Percentiles rank a stretch among this genome's conserved stretches.
Conservation (phyloP, 2,888 invertebrate genomes). For the Liposcelis brunnea region DNA sequence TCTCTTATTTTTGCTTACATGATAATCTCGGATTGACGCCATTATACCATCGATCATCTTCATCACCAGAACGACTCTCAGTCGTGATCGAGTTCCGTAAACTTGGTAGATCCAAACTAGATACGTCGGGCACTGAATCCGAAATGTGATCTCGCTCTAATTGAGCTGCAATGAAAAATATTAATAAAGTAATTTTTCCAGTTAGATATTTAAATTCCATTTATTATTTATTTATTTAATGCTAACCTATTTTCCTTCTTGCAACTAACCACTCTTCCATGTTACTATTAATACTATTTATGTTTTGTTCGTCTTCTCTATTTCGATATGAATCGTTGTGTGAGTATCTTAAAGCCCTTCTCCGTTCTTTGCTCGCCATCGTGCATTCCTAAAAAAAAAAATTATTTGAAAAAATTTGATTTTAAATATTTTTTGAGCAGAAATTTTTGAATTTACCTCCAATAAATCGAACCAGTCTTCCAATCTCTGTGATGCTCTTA, state of each 20-base stretch:
- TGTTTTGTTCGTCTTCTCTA: conserved; percentile 23
- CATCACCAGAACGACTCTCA: conserved; percentile 20
- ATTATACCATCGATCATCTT: conserved; percentile 27
- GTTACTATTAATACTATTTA: conserved; percentile 24
- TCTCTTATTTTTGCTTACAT: conserved; percentile 23
- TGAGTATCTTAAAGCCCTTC: conserved; percentile 35
- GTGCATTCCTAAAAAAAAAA: conserved; percentile 34
- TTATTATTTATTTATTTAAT: background rate
- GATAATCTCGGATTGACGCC: conserved; percentile 30
- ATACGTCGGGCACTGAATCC: conserved; percentile 17
- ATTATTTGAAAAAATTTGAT: conserved; percentile 15
- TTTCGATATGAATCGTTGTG: conserved; percentile 23
- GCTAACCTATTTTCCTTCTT: conserved; percentile 30
- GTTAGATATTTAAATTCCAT: background rate
- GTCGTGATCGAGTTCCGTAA: conserved; percentile 8
- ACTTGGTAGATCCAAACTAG: conserved; percentile 8
- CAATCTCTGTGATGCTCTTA: conserved; percentile 33
- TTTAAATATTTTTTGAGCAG: conserved; percentile 10
- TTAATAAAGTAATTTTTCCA: background rate
- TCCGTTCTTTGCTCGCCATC: conserved; percentile 41
- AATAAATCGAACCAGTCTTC: conserved; percentile 48
- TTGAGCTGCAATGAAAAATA: conserved; percentile 18
- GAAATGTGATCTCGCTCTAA: conserved; percentile 26
- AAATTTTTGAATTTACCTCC: conserved; percentile 27
- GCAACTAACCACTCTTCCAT: conserved; percentile 37